phyloP scores from a whole-genome alignment of 1,140 invertebrate genomes.

The Caenorhabditis briggsae region DNA sequence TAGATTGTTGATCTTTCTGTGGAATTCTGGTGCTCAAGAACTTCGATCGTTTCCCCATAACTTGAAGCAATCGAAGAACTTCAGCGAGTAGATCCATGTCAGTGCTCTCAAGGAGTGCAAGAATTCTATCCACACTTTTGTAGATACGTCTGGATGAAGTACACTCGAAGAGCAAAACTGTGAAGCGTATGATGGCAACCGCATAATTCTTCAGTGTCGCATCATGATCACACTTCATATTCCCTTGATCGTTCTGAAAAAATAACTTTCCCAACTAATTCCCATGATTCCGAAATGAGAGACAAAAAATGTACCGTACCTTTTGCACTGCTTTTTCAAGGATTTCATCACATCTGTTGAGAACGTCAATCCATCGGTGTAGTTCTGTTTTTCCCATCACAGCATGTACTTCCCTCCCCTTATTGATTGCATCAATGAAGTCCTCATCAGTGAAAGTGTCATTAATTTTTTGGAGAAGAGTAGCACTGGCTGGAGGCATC shows the following conservation, averaged over 20 bases:
- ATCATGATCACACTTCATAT: conserved; percentile 27
- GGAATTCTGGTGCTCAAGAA: conserved; percentile 59
- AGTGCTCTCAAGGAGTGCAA: conserved; percentile 57
- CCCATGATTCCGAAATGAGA: background rate
- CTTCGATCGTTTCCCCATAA: conserved; percentile 64
- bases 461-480: conserved; percentile 37
- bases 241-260: background rate
- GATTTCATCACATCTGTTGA: conserved; percentile 63
- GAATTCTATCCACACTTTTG: conserved; percentile 56
- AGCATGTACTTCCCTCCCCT: conserved; percentile 40
- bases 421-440: conserved; percentile 27
- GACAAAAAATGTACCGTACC: background rate
- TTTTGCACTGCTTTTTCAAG: conserved; percentile 49
- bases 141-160: conserved; percentile 64
- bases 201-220: conserved; percentile 7
- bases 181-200: conserved; percentile 40
- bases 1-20: conserved; percentile 44
- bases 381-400: conserved; percentile 60
- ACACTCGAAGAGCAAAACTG: conserved; percentile 63
- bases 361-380: conserved; percentile 57
- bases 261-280: background rate
- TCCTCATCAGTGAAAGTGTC: conserved; percentile 7
- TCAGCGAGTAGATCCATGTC: conserved; percentile 59
- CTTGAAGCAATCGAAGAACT: conserved; percentile 63
- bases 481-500: conserved; percentile 53